Evolutionary conservation across 2,888 invertebrate species (phyloP).

Genomic region (Chrysolina haemoptera): DNA sequence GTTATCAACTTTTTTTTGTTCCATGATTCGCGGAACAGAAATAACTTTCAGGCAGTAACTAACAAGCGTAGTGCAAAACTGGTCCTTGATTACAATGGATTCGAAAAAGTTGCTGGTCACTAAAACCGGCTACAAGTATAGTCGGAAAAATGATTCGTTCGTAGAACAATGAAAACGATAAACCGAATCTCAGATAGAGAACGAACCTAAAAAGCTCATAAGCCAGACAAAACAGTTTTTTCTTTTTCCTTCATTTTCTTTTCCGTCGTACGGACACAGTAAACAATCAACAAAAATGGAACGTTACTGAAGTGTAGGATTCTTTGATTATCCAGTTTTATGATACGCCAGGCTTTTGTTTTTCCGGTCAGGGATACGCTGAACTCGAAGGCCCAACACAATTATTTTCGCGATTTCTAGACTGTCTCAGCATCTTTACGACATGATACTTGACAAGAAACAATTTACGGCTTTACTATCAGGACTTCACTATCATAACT

Average conservation of each 20-base stretch:
- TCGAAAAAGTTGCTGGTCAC: no score
- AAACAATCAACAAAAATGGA: not conserved
- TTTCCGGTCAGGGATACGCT: not conserved
- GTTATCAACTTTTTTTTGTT: no score
- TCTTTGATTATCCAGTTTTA: conserved; percentile 21
- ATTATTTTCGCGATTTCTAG: conserved; percentile 9
- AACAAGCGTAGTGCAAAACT: no score
- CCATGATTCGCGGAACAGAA: no score
- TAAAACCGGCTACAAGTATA: no score
- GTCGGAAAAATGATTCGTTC: not conserved
- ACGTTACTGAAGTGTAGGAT: not conserved
- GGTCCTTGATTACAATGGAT: no score
- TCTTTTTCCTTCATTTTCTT: not conserved
- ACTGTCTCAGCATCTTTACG: conserved; percentile 2
- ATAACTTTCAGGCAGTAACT: no score
- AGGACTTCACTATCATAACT: not conserved
- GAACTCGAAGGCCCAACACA: conserved; percentile 6
- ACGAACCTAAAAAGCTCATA: not conserved
- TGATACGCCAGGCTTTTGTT: conserved; percentile 6
- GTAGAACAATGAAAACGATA: not conserved
- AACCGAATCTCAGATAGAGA: not conserved
- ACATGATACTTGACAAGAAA: not conserved
- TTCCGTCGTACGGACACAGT: not conserved
- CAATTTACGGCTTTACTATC: not conserved
- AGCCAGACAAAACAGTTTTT: not conserved